Evolutionary conservation across 2,797 vertebrate genomes (phyloP), one percentile per base, ranked within the genome.

Genomic region (Poeciliopsis turneri): DNA sequence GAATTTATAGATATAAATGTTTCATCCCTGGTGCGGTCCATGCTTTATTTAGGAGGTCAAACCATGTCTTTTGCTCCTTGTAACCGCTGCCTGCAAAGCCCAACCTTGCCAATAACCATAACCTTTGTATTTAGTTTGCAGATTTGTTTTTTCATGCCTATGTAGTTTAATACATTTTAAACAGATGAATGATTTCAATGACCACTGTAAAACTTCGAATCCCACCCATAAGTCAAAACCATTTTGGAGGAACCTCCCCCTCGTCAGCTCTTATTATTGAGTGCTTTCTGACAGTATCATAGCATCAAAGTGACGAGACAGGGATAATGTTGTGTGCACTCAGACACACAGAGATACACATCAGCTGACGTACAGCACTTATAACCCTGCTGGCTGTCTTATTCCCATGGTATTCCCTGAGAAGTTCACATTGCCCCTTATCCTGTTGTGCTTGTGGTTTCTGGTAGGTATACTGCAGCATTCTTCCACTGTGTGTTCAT

Each of bases 401-500:
- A 83, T 93, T 94, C 92, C 92, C 92, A 92, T 93, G 86, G 80
- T 79, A 49, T 79, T 80, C 82, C 46, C 88, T 89, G 90, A 80
- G 85, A 87, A 87, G 82, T 90, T 61, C 78, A 84, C 87, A 91
- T 94, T 66, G 81, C 66, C 88, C 83, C 69, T 91, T 88, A 92
- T 90, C 86, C 92, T 93, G 92, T 93, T 94, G 94, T 94, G 92
- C 91, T 90, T 94, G 94, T 64, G 93, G 94, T 95, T 94, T 93
- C 74, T 86, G 82, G 93, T 84, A 92, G 92, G 84, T 92, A 93
- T 84, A 93, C 89, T 89, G 87, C 84, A 86, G 93, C 94, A 96
- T 96, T 96, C 94, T 93, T 95, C 77, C 13, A 64, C 82, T 46
- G 86, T 96, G 93, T 85, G 91, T 93, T 96, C 95, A 95, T 96